Percentiles rank a stretch among this genome's conserved stretches.
Conservation (phyloP, 2,113 vertebrate genomes). For the Megaleporinus macrocephalus region DNA sequence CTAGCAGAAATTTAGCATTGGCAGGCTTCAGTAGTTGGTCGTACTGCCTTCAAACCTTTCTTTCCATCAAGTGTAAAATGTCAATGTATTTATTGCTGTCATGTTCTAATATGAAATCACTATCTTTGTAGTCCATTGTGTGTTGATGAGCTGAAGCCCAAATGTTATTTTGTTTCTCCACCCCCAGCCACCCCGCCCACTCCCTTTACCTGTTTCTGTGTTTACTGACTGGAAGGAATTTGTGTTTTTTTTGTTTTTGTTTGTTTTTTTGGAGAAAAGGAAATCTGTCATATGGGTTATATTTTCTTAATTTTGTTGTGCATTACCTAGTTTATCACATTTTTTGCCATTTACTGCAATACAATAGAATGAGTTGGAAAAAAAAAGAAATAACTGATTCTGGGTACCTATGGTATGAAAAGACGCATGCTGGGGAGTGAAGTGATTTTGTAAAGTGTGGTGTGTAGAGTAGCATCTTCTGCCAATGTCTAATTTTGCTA, state of each 20-base stretch:
- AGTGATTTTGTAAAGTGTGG: conserved; percentile 43
- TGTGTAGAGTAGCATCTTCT: conserved; percentile 44
- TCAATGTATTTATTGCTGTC: conserved; percentile 47
- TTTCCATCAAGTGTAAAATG: not conserved
- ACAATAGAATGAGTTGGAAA: conserved; percentile 34
- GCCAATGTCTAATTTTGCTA: conserved; percentile 39
- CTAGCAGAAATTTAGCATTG: conserved; percentile 11
- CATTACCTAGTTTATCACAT: conserved; percentile 31
- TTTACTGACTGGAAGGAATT: conserved; percentile 35
- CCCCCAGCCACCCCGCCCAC: too few species aligned
- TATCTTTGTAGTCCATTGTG: conserved; percentile 18
- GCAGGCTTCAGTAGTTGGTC: conserved; percentile 17
- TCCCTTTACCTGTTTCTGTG: not conserved
- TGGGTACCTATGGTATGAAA: conserved; percentile 12
- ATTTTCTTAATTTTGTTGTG: conserved; percentile 29
- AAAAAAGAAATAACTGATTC: conserved; percentile 21
- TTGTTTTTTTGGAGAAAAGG: not conserved
- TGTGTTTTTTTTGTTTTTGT: not conserved
- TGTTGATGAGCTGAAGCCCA: conserved; percentile 20
- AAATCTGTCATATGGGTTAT: conserved; percentile 17
- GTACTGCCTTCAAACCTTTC: conserved; percentile 33
- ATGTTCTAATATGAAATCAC: conserved; percentile 22
- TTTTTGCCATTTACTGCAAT: conserved; percentile 40
- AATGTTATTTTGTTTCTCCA: conserved; percentile 1
- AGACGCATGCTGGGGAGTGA: conserved; percentile 33